Conservation (phyloP, 2,797 vertebrate species). For the Onychomys arenicola region DNA sequence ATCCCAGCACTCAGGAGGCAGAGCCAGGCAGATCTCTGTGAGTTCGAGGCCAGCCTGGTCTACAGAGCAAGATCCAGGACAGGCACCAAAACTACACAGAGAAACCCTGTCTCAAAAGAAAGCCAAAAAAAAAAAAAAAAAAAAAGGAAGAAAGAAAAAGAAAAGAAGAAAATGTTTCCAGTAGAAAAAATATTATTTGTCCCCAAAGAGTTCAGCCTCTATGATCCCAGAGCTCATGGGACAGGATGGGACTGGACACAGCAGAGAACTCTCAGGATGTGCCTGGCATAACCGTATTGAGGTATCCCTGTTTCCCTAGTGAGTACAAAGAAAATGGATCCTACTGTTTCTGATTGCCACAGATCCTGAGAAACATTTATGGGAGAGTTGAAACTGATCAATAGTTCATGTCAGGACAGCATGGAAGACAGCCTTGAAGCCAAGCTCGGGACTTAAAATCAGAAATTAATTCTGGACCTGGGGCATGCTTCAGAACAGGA, state of each 20-base stretch:
- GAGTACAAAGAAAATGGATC: neutral
- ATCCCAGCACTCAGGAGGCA: no score
- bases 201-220: neutral
- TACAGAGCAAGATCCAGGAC: no score
- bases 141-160: no score
- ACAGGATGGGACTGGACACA: no score
- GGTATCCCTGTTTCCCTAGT: neutral
- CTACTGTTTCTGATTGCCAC: neutral
- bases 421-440: conserved; percentile 7
- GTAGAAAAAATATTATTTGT: neutral
- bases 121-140: no score
- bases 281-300: fast-evolving
- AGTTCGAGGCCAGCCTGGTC: no score
- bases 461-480: neutral
- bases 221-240: neutral
- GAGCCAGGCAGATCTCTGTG: no score
- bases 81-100: no score
- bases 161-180: neutral
- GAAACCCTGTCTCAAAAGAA: no score
- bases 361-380: neutral
- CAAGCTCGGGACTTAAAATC: conserved; percentile 42
- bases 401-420: neutral
- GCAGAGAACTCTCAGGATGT: neutral
- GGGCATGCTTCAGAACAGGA: neutral
- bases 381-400: neutral